A percentile compares a stretch with the other conserved stretches of the same genome.
These are phyloP conservation scores for Volucella bombylans DNA, from an alignment of 2,888 invertebrate genomes.

Conservation along the genomic window DNA sequence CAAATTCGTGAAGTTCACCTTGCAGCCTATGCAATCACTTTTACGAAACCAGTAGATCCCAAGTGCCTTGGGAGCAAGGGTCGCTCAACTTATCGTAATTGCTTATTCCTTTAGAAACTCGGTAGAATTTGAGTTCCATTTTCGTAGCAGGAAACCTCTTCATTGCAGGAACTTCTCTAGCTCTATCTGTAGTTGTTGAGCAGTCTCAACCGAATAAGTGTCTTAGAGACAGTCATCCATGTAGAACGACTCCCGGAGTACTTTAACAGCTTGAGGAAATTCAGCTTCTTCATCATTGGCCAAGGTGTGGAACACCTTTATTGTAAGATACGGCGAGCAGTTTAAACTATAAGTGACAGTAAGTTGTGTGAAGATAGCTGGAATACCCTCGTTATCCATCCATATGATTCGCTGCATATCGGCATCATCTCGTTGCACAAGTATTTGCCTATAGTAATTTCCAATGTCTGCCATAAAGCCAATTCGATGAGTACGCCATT, in stretches of 20 bases:
- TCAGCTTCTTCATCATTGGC: conserved; percentile 42
- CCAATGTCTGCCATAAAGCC: conserved; percentile 69
- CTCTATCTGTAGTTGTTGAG: neutral
- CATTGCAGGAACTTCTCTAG: too few species aligned
- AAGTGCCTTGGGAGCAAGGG: conserved; percentile 29
- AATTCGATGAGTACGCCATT: conserved; percentile 12
- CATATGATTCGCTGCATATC: conserved; percentile 63
- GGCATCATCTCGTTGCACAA: conserved; percentile 51
- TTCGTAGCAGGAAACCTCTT: too few species aligned
- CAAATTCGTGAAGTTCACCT: too few species aligned
- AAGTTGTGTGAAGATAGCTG: conserved; percentile 40
- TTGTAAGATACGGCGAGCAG: conserved; percentile 58
- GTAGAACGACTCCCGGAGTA: conserved; percentile 51
- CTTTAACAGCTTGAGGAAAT: conserved; percentile 52
- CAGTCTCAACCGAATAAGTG: conserved; percentile 23
- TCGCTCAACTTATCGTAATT: too few species aligned
- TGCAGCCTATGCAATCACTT: conserved; percentile 17
- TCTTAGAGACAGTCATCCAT: conserved; percentile 64
- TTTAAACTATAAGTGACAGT: conserved; percentile 62
- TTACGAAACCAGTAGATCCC: conserved; percentile 52
- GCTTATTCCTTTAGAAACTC: too few species aligned
- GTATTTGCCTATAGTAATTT: too few species aligned
- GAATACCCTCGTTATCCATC: conserved; percentile 14
- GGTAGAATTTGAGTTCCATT: too few species aligned
- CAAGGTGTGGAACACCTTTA: conserved; percentile 58